A percentile compares a stretch with the other conserved stretches of the same genome.
phyloP scores from a whole-genome alignment of 2,797 vertebrate species.

The Megalops cyprinoides region DNA sequence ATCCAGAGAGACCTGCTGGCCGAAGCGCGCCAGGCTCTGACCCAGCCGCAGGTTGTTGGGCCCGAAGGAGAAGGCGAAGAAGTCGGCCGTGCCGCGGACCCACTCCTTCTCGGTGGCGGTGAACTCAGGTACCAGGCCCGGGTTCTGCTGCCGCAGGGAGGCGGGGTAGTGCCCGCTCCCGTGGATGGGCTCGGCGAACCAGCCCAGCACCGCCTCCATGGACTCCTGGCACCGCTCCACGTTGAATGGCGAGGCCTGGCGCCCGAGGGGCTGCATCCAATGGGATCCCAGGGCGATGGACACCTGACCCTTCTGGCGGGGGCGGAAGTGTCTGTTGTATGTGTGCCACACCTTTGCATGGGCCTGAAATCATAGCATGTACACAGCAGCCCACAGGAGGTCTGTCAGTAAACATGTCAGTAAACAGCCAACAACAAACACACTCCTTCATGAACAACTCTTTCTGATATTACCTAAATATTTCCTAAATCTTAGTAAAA shows the following conservation, averaged over 20 bases:
- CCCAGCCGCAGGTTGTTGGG: slow-evolving; percentile 85
- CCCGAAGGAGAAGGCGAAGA: slow-evolving; percentile 93
- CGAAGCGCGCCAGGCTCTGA: slow-evolving; percentile 68
- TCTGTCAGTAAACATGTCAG: neutral
- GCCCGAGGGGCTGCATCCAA: slow-evolving; percentile 86
- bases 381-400: neutral
- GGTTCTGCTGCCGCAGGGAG: slow-evolving; percentile 73
- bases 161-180: slow-evolving; percentile 88
- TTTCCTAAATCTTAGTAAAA: neutral
- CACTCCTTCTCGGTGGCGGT: slow-evolving; percentile 78
- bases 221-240: slow-evolving; percentile 83
- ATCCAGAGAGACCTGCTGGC: slow-evolving; percentile 80
- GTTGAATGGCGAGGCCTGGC: slow-evolving; percentile 60
- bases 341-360: slow-evolving; percentile 90
- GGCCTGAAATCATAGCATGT: slow-evolving; percentile 76
- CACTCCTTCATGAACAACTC: neutral
- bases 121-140: slow-evolving; percentile 74
- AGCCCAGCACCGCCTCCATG: slow-evolving; percentile 86
- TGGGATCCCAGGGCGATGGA: slow-evolving; percentile 93
- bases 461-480: neutral
- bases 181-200: slow-evolving; percentile 92
- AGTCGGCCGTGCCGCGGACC: slow-evolving; percentile 87
- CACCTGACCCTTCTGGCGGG: slow-evolving; percentile 80
- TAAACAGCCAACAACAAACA: neutral
- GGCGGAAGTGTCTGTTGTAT: slow-evolving; percentile 81